Conservation (phyloP, 2,797 vertebrate species). For the Phrynocephalus vlangalii region DNA sequence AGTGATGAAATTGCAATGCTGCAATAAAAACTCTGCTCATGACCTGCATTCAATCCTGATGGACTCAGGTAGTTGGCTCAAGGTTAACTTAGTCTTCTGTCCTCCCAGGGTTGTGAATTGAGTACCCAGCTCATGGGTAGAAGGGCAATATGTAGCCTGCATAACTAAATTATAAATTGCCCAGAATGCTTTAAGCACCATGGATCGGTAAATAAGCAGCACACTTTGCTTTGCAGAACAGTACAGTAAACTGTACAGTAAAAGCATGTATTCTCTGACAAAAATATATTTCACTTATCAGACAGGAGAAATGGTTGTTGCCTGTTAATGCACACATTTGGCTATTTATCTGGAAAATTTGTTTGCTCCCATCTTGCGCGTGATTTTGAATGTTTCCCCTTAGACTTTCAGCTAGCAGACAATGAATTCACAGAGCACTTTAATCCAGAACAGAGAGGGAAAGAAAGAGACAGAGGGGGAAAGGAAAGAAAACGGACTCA, state of each 20-base stretch:
- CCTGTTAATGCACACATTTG: conserved; percentile 32
- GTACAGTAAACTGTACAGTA: background rate
- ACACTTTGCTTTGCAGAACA: background rate
- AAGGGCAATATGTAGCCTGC: no score
- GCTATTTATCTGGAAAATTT: conserved; percentile 45
- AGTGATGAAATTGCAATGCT: no score
- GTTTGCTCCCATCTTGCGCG: conserved; percentile 26
- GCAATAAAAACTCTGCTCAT: no score
- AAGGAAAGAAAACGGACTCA: conserved; percentile 27
- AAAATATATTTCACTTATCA: conserved; percentile 48
- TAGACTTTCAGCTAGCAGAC: conserved; percentile 42
- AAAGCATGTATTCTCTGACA: conserved; percentile 4
- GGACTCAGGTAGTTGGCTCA: no score
- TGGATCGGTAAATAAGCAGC: no score
- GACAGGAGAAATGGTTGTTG: conserved; percentile 19
- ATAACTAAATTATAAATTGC: no score
- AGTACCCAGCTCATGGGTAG: no score
- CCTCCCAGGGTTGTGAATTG: no score
- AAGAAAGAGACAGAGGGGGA: background rate
- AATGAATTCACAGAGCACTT: conserved; percentile 31
- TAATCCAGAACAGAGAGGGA: conserved; percentile 46
- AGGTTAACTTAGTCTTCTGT: no score
- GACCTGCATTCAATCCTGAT: no score
- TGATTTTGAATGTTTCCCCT: conserved; percentile 29
- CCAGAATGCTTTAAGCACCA: no score